Percentiles rank a stretch among this genome's conserved stretches.
Conservation (phyloP, 2,113 vertebrate genomes). For the Cacatua alba region DNA sequence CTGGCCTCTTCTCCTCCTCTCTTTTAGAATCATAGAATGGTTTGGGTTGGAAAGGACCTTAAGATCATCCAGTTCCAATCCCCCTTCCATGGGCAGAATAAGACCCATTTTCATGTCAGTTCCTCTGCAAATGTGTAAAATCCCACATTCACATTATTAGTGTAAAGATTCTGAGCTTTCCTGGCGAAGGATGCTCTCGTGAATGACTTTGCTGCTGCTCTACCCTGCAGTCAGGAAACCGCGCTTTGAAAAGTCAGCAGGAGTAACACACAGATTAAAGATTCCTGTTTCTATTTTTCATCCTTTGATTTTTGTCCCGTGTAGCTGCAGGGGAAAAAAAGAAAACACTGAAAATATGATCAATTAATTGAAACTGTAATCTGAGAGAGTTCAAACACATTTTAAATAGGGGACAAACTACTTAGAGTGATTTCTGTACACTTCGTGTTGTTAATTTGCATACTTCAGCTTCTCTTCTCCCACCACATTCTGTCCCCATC, state of each 20-base stretch:
- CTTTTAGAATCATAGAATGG: not conserved
- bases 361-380: not conserved
- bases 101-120: not conserved
- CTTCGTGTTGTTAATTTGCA: constrained; percentile 12
- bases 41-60: not conserved
- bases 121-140: not conserved
- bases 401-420: not conserved
- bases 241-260: not conserved
- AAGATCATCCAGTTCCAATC: not conserved
- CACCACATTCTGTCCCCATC: constrained; percentile 20
- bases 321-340: not conserved
- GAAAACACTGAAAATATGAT: not conserved
- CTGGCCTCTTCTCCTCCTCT: not conserved
- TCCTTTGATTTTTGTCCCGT: constrained; percentile 16
- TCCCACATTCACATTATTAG: too few relatives aligned
- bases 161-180: not conserved
- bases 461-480: constrained; percentile 29
- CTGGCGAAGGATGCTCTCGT: not conserved
- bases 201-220: not conserved
- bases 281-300: not conserved
- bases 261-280: not conserved
- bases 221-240: not conserved
- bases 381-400: not conserved
- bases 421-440: not conserved
- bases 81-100: not conserved